phyloP scores from a whole-genome alignment of 2,888 invertebrate species.

The Nasonovia ribisnigri region DNA sequence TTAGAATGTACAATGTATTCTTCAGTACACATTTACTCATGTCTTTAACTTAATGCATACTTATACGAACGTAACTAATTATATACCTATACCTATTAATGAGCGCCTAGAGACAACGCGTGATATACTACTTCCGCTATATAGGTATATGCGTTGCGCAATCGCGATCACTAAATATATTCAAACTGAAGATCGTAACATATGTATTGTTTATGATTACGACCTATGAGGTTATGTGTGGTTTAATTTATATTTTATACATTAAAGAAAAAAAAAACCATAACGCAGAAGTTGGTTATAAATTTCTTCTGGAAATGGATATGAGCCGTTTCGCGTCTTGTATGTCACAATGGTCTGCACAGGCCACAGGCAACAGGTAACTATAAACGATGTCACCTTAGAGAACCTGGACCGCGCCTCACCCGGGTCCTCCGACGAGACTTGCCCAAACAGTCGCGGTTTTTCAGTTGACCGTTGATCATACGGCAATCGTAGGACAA shows the following conservation, averaged over 20 bases:
- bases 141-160: neutral
- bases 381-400: constrained; percentile 5
- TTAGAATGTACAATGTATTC: neutral
- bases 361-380: neutral
- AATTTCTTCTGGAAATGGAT: neutral
- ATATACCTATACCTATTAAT: neutral
- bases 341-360: neutral
- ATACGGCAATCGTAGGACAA: constrained; percentile 42
- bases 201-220: neutral
- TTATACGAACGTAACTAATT: neutral
- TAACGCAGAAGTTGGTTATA: neutral
- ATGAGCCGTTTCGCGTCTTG: neutral
- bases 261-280: neutral
- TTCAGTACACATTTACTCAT: neutral
- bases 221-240: neutral
- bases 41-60: neutral
- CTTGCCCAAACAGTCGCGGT: constrained; percentile 16
- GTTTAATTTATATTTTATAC: neutral
- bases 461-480: constrained; percentile 5
- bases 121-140: neutral
- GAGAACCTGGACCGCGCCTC: neutral
- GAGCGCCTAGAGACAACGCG: neutral
- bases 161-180: neutral
- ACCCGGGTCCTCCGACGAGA: neutral
- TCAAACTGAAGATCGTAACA: neutral